phyloP scores from a whole-genome alignment of 2,888 invertebrate genomes.

The Thumatha senex region DNA sequence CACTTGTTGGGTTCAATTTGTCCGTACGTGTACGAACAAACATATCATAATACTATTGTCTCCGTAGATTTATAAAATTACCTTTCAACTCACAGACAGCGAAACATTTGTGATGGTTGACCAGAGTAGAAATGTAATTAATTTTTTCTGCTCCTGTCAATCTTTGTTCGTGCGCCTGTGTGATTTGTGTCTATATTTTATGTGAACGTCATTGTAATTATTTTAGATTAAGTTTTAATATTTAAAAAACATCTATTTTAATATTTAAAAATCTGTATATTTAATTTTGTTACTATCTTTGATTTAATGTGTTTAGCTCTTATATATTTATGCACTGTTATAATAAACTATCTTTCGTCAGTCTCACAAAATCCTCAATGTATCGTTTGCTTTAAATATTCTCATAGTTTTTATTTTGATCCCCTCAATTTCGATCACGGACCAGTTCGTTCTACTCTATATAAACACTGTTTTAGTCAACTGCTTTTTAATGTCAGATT shows the following conservation, averaged over 20 bases:
- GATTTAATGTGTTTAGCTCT: slow-evolving; percentile 34
- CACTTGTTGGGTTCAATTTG: slow-evolving; percentile 62
- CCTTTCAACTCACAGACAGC: slow-evolving; percentile 13
- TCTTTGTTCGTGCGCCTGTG: slow-evolving; percentile 17
- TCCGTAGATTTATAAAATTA: slow-evolving; percentile 24
- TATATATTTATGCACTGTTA: slow-evolving; percentile 5
- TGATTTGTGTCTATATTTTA: too few species aligned
- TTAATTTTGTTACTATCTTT: slow-evolving; percentile 17
- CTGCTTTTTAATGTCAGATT: too few species aligned
- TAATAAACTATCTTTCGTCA: too few species aligned
- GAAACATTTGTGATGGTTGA: slow-evolving; percentile 57
- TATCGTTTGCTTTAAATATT: too few species aligned
- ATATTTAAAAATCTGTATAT: slow-evolving; percentile 7
- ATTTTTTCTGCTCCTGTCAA: slow-evolving; percentile 45
- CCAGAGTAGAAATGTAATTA: slow-evolving; percentile 35
- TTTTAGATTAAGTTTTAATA: slow-evolving; percentile 19
- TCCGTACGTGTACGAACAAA: slow-evolving; percentile 40
- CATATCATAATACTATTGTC: slow-evolving; percentile 16
- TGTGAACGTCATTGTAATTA: slow-evolving; percentile 4
- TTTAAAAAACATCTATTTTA: too few species aligned
- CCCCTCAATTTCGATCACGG: too few species aligned
- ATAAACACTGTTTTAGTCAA: too few species aligned
- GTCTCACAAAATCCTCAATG: too few species aligned
- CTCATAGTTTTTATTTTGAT: too few species aligned
- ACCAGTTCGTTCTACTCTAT: too few species aligned